Evolutionary conservation across 2,113 vertebrate species (phyloP).

Genomic region (Acanthisitta chloris): DNA sequence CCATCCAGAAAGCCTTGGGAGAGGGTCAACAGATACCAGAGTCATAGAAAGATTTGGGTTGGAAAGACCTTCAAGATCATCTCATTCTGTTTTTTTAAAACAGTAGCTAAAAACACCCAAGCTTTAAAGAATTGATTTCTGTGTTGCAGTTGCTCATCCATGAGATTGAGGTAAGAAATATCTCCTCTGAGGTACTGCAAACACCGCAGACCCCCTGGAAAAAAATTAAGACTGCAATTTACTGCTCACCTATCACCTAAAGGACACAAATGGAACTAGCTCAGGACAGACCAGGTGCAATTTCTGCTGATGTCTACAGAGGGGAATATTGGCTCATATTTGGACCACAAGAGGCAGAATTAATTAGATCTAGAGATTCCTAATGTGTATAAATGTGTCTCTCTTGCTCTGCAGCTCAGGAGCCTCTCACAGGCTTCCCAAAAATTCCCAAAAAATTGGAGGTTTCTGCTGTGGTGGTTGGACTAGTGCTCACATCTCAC

Average conservation of each 20-base stretch:
- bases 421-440: not conserved
- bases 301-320: not conserved
- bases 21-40: not conserved
- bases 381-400: accelerated
- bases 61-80: accelerated
- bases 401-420: not conserved
- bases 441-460: no score
- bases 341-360: not conserved
- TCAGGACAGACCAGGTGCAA: not conserved
- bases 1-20: not conserved
- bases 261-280: not conserved
- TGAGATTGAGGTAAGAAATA: not conserved
- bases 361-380: not conserved
- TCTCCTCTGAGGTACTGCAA: not conserved
- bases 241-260: not conserved
- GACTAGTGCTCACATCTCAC: not conserved
- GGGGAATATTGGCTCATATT: not conserved
- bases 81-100: not conserved
- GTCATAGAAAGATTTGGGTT: not conserved
- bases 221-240: no score
- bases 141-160: not conserved
- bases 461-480: not conserved
- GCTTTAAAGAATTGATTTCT: not conserved
- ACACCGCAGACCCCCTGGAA: not conserved
- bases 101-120: not conserved